Evolutionary conservation across 2,797 vertebrate species (phyloP).

Genomic region (Sebastiscus albofasciatus): DNA sequence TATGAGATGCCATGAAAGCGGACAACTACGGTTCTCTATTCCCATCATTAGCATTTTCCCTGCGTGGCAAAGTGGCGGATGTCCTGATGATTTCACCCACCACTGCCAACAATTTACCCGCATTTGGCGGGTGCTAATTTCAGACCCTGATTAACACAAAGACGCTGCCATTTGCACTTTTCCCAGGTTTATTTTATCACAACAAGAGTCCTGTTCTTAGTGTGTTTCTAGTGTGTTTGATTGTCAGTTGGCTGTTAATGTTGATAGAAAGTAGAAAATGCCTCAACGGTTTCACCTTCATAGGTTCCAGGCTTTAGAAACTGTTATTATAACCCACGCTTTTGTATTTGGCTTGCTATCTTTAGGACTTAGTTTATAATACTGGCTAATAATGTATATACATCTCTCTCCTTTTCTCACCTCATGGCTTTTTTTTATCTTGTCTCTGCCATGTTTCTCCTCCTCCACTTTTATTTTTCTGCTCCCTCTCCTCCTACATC

Average conservation of each 20-base stretch:
- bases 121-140: too few relatives aligned
- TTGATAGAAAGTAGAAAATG: background rate
- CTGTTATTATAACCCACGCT: background rate
- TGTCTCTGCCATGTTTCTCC: background rate
- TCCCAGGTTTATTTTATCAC: background rate
- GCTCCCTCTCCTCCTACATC: background rate
- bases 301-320: background rate
- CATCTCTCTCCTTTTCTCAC: background rate
- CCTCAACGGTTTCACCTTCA: background rate
- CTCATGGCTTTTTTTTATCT: background rate
- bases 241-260: conserved; percentile 3
- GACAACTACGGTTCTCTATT: too few relatives aligned
- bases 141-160: too few relatives aligned
- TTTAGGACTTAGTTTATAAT: background rate
- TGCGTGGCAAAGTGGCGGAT: too few relatives aligned
- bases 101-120: too few relatives aligned
- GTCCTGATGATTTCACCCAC: too few relatives aligned
- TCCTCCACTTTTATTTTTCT: conserved; percentile 7
- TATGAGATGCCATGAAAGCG: too few relatives aligned
- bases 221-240: conserved; percentile 9
- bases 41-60: too few relatives aligned
- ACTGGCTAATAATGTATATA: background rate
- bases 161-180: background rate
- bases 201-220: background rate
- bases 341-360: background rate